Percentiles rank a stretch among this genome's conserved stretches.
Evolutionary conservation across 2,113 vertebrate genomes (phyloP).

Genomic region (Caranx ignobilis): DNA sequence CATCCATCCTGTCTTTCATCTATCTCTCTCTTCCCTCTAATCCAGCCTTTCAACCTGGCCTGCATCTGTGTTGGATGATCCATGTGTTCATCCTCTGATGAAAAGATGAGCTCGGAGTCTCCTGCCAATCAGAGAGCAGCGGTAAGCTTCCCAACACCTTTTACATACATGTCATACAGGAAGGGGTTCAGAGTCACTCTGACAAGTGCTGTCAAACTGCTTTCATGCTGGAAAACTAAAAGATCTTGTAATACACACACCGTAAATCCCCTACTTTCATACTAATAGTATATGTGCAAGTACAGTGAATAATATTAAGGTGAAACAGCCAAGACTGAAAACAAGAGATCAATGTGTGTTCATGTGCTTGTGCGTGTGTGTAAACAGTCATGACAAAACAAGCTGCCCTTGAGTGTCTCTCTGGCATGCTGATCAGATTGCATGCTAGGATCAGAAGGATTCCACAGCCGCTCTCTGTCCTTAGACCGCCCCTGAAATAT

Average conservation of each 20-base stretch:
- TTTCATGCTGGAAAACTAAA: not conserved
- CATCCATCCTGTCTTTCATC: slow-evolving; percentile 76
- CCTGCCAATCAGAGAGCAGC: slow-evolving; percentile 58
- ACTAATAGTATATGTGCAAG: not conserved
- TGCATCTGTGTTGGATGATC: slow-evolving; percentile 57
- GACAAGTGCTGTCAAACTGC: slow-evolving; percentile 26
- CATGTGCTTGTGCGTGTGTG: slow-evolving; percentile 16
- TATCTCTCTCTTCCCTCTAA: slow-evolving; percentile 65
- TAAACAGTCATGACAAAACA: slow-evolving; percentile 47
- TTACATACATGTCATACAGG: slow-evolving; percentile 38
- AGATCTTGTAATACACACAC: not conserved
- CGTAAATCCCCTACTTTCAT: not conserved
- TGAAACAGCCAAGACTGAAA: not conserved
- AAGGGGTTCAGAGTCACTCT: slow-evolving; percentile 4
- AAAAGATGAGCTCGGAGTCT: slow-evolving; percentile 63
- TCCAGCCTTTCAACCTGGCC: slow-evolving; percentile 73
- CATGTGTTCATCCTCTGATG: slow-evolving; percentile 73
- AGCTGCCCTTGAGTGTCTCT: slow-evolving; percentile 60
- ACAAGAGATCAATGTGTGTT: not conserved
- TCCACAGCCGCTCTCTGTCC: slow-evolving; percentile 65
- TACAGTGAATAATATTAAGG: not conserved
- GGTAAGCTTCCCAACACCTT: slow-evolving; percentile 42
- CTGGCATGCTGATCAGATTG: slow-evolving; percentile 62
- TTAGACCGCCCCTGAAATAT: slow-evolving; percentile 52
- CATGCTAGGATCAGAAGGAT: slow-evolving; percentile 65